Base-by-base conservation (phyloP, 1,140 invertebrate genomes). In the Armadillidium nasatum region DNA sequence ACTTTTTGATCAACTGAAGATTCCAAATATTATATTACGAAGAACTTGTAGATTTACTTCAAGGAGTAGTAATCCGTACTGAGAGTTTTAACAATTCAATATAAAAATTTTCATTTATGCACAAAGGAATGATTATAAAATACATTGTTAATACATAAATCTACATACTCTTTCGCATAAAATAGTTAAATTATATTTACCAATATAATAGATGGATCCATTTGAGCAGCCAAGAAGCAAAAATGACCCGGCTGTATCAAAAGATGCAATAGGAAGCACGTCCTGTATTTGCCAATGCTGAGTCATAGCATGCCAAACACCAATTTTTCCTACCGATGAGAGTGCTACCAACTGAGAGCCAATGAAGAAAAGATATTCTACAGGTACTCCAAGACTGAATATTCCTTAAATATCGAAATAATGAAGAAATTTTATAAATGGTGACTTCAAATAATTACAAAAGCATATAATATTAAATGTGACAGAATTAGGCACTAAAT, bases 241-340 rank as follows among this genome's bases (percentile, higher is more conserved):
- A 85, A 98, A 97, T 0, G 95, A 97, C 0, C 96, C 96, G 69
- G 96, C 96, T 0, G 94, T 97, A 84, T 98, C 96, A 85, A 96
- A 96, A 2, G 95, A 97, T 15, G 95, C 91, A 45, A 99, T 94
- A 2, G 94, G 92, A 50, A 95, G 91, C 33, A 98, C 92, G 86
- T 98, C 95, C 85, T 97, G 95, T 68, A 95, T 95, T 87, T 97
- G 92, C 95, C 96, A 98, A 85, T 98, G 95, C 82, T 97, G 95
- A 0, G 95, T 97, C 91, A 96, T 97, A 0, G 95, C 94, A 86
- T 99, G 96, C 96, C 96, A 99, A 19, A 99, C 96, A 9, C 96
- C 96, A 77, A 98, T 95, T 87, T 98, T 98, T n/a, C 96, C 96
- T 22, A 91, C 91, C 3, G 92, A 89, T 54, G 95, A 96, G 19